Conservation (phyloP, 2,888 invertebrate genomes). For the Tryphoninae sp. region DNA sequence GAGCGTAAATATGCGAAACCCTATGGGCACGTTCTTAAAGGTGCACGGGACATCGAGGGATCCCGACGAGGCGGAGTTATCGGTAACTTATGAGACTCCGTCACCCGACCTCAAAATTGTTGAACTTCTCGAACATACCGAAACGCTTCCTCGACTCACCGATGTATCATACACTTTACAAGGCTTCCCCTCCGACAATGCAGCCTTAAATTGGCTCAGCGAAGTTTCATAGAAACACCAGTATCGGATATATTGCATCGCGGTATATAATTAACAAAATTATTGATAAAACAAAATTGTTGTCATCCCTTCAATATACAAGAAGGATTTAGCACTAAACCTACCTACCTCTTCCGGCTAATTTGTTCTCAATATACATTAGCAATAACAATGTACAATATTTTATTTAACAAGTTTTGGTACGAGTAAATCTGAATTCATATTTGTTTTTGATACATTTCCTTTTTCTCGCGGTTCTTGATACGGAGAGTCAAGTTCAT, state of each 20-base stretch:
- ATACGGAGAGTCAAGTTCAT: too few relatives aligned
- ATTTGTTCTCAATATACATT: too few relatives aligned
- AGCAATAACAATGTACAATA: too few relatives aligned
- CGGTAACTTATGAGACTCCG: slow-evolving; percentile 67
- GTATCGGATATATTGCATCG: background rate
- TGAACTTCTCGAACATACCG: slow-evolving; percentile 53
- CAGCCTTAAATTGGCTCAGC: background rate
- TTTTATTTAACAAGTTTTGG: too few relatives aligned
- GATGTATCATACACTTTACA: slow-evolving; percentile 24
- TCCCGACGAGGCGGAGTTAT: slow-evolving; percentile 58
- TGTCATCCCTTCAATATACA: background rate
- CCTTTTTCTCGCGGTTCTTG: too few relatives aligned
- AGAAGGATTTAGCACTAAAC: too few relatives aligned
- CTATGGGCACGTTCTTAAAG: slow-evolving; percentile 61
- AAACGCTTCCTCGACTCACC: slow-evolving; percentile 21
- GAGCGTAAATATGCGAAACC: slow-evolving; percentile 67
- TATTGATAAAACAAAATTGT: background rate
- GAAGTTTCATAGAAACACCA: background rate
- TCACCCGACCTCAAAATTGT: slow-evolving; percentile 60
- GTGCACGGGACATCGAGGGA: slow-evolving; percentile 46
- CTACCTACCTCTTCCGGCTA: too few relatives aligned
- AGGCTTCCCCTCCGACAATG: background rate
- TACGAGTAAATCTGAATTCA: too few relatives aligned
- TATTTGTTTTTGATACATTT: too few relatives aligned
- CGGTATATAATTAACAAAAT: background rate